These are phyloP conservation scores for Tetraneura akinire DNA, from an alignment of 1,140 invertebrate genomes.

Conservation along the genomic window DNA sequence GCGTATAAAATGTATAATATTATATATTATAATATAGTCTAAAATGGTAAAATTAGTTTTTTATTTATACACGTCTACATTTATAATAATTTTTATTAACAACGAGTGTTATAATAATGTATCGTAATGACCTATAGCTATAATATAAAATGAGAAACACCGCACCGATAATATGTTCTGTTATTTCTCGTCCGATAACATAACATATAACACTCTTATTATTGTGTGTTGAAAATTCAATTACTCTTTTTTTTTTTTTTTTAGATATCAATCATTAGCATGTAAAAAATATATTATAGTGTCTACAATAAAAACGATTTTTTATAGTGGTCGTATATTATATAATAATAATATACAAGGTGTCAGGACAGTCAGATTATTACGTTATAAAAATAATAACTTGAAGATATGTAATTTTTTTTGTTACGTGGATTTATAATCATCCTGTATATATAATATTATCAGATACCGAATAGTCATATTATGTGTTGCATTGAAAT, in stretches of 20 bases:
- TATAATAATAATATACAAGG: too few relatives aligned
- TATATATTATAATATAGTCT: too few relatives aligned
- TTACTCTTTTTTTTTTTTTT: too few relatives aligned
- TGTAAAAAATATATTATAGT: too few relatives aligned
- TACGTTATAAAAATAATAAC: too few relatives aligned
- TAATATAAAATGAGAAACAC: conserved; percentile 11
- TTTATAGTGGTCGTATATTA: neutral
- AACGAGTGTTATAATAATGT: neutral
- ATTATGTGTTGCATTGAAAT: neutral
- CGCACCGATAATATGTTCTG: too few relatives aligned
- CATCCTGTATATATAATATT: neutral
- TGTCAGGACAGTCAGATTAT: too few relatives aligned
- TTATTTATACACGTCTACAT: neutral
- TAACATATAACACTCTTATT: too few relatives aligned
- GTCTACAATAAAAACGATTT: conserved; percentile 10
- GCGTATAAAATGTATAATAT: too few relatives aligned
- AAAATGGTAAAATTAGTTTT: too few relatives aligned
- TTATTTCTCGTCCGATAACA: neutral
- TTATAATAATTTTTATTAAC: neutral
- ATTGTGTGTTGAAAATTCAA: conserved; percentile 11
- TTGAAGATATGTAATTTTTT: too few relatives aligned
- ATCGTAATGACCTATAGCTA: neutral
- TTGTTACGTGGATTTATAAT: too few relatives aligned
- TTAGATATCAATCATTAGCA: conserved; percentile 24
- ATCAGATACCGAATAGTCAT: neutral